phyloP scores from a whole-genome alignment of 2,113 vertebrate species.

The Actenoides lindsayi region DNA sequence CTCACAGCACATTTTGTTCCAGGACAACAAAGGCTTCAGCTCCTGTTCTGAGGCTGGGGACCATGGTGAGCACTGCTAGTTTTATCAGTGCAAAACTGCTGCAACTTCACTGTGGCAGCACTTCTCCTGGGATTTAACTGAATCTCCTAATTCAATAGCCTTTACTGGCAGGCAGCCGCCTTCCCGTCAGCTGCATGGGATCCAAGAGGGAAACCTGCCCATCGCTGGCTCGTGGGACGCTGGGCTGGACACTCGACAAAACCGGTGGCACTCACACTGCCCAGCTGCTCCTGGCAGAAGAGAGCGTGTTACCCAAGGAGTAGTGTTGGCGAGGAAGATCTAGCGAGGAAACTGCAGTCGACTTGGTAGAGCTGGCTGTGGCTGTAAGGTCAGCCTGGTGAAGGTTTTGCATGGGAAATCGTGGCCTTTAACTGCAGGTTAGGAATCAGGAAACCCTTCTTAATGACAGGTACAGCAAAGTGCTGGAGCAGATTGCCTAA shows the following conservation, averaged over 20 bases:
- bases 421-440: conserved; percentile 41
- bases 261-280: neutral
- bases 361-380: neutral
- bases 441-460: conserved; percentile 10
- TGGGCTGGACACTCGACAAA: neutral
- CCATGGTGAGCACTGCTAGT: neutral
- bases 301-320: neutral
- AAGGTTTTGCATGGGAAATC: neutral
- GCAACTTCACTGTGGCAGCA: neutral
- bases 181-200: neutral
- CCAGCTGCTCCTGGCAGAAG: neutral
- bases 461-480: conserved; percentile 50
- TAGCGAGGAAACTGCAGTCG: neutral
- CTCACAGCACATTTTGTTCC: neutral
- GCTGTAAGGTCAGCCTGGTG: conserved; percentile 11
- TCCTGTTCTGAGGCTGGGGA: neutral
- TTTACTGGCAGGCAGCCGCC: neutral
- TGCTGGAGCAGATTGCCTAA: conserved; percentile 26
- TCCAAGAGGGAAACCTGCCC: neutral
- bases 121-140: conserved; percentile 6
- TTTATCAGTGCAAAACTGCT: conserved; percentile 47
- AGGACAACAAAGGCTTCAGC: conserved; percentile 5
- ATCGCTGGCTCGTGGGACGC: rapidly evolving
- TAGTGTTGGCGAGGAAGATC: neutral
- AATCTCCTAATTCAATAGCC: conserved; percentile 16